phyloP scores from a whole-genome alignment of 2,888 invertebrate genomes.

The Drepana falcataria region DNA sequence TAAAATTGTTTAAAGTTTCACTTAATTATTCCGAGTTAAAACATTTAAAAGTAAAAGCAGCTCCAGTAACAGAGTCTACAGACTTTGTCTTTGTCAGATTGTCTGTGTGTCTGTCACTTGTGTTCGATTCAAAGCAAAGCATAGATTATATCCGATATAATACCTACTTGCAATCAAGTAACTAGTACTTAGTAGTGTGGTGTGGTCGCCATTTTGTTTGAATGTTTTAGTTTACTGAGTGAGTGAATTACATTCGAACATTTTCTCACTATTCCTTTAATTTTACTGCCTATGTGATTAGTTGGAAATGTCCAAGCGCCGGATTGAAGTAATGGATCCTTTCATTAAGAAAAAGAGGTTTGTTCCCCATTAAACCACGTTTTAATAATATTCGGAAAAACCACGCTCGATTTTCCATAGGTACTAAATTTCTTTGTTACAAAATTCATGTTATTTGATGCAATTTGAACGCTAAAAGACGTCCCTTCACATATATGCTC shows the following conservation, averaged over 20 bases:
- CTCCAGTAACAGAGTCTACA: no score
- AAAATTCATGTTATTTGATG: not conserved
- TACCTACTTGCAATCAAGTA: no score
- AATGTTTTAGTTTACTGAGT: constrained; percentile 36
- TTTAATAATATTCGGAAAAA: constrained; percentile 13
- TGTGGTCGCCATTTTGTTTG: constrained; percentile 62
- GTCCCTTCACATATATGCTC: no score
- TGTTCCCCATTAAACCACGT: constrained; percentile 18
- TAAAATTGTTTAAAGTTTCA: no score
- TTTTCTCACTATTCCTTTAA: constrained; percentile 28
- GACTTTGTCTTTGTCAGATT: no score
- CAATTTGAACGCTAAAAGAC: no score
- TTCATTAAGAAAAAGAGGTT: constrained; percentile 88
- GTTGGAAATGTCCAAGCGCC: constrained; percentile 86
- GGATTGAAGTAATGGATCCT: constrained; percentile 92
- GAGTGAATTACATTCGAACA: constrained; percentile 23
- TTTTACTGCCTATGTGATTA: constrained; percentile 44
- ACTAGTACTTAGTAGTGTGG: no score
- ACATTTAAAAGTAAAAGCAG: no score
- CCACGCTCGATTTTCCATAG: constrained; percentile 36
- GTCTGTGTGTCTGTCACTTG: no score
- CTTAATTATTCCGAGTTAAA: no score
- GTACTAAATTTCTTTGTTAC: not conserved
- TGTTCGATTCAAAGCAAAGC: no score
- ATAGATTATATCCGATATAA: no score